These are phyloP conservation scores for Congeria kusceri DNA, from an alignment of 2,888 invertebrate species.

Conservation along the genomic window DNA sequence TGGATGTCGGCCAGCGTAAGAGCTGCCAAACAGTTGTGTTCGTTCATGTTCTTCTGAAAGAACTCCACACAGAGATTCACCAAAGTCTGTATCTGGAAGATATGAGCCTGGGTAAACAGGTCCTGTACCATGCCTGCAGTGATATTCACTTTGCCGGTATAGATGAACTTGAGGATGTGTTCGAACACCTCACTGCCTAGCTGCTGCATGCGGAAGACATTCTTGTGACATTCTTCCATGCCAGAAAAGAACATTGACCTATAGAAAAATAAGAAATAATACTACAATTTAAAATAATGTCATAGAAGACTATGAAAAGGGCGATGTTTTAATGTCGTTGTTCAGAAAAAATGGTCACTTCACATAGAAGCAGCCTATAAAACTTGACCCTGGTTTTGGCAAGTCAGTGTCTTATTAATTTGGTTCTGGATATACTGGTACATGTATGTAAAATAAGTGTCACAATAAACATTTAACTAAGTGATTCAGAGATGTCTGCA, in stretches of 20 bases:
- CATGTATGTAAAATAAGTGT: too few relatives aligned
- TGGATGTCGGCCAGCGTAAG: constrained; percentile 79
- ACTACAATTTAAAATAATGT: background rate
- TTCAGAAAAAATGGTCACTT: too few relatives aligned
- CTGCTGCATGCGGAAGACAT: constrained; percentile 75
- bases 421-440: too few relatives aligned
- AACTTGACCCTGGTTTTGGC: too few relatives aligned
- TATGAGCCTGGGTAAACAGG: constrained; percentile 79
- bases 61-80: constrained; percentile 74
- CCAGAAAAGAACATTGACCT: constrained; percentile 81
- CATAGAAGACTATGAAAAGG: too few relatives aligned
- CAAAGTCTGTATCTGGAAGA: constrained; percentile 76
- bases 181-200: constrained; percentile 78
- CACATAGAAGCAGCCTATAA: too few relatives aligned
- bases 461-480: too few relatives aligned
- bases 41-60: constrained; percentile 79
- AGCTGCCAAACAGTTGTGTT: constrained; percentile 79
- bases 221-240: constrained; percentile 81
- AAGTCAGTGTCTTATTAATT: too few relatives aligned
- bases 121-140: constrained; percentile 73
- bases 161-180: constrained; percentile 77
- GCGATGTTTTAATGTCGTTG: too few relatives aligned
- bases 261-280: background rate
- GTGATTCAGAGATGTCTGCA: too few relatives aligned
- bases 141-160: constrained; percentile 77